phyloP scores from a whole-genome alignment of 37 sponge, comb jelly and placozoan species.

The Beroe forskalii region DNA sequence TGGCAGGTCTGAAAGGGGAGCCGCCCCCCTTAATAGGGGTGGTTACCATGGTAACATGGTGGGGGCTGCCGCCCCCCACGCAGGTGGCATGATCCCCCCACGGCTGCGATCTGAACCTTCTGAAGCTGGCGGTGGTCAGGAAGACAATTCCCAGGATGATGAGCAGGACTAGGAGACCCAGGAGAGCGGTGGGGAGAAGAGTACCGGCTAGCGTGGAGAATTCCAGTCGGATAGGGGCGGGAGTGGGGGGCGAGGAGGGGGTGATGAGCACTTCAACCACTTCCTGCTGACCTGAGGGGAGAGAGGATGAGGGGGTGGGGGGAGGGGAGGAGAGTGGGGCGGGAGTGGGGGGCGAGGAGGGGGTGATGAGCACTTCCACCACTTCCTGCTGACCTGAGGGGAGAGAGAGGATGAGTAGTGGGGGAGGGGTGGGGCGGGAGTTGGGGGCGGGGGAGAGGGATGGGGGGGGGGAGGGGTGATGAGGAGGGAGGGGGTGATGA shows the following conservation, averaged over 20 bases:
- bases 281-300: not conserved
- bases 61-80: not conserved
- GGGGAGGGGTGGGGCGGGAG: too few species aligned
- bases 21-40: not conserved
- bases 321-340: too few species aligned
- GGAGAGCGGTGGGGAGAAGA: conserved; percentile 2
- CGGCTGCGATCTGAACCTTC: not conserved
- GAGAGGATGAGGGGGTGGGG: too few species aligned
- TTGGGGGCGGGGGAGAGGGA: too few species aligned
- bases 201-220: not conserved
- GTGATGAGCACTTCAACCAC: not conserved
- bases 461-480: too few species aligned
- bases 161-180: not conserved
- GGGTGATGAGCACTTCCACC: too few species aligned
- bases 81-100: too few species aligned
- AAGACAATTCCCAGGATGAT: not conserved
- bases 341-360: too few species aligned
- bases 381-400: too few species aligned
- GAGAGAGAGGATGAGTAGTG: too few species aligned
- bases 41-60: not conserved
- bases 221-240: not conserved
- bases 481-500: too few species aligned
- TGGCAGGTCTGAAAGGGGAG: conserved; percentile 20
- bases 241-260: not conserved
- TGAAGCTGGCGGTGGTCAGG: conserved; percentile 6